Conservation (phyloP, 2,797 vertebrate genomes). For the Characodon lateralis region DNA sequence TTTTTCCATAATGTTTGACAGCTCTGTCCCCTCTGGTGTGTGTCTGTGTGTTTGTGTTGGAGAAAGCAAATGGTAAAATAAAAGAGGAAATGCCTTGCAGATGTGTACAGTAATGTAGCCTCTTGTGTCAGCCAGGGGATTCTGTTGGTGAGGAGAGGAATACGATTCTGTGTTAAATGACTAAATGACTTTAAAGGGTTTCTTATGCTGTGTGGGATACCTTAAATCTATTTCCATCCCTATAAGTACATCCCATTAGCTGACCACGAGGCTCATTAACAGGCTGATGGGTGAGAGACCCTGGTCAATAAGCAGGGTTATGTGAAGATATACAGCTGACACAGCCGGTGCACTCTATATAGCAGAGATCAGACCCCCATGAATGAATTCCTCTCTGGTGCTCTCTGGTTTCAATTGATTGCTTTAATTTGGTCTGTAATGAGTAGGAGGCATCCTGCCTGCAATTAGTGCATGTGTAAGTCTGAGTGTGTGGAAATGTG, state of each 20-base stretch:
- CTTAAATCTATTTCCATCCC: conserved; percentile 29
- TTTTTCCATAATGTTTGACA: conserved; percentile 26
- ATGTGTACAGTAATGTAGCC: conserved; percentile 61
- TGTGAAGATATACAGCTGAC: conserved; percentile 53
- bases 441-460: conserved; percentile 63
- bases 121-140: conserved; percentile 50
- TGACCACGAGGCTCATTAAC: conserved; percentile 52
- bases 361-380: conserved; percentile 46
- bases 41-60: conserved; percentile 45
- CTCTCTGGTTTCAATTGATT: conserved; percentile 74
- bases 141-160: conserved; percentile 45
- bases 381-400: conserved; percentile 68
- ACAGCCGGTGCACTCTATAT: conserved; percentile 50
- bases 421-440: conserved; percentile 75
- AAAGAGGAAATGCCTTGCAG: conserved; percentile 68
- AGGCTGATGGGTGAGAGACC: conserved; percentile 40
- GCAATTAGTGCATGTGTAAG: conserved; percentile 60
- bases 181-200: conserved; percentile 34
- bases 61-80: conserved; percentile 24
- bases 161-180: conserved; percentile 29
- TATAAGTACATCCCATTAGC: conserved; percentile 35
- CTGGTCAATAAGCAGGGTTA: conserved; percentile 39
- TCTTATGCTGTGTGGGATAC: conserved; percentile 6
- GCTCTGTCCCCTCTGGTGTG: conserved; percentile 40
- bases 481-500: conserved; percentile 38